Conservation (phyloP, 2,113 vertebrate species). For the Fukomys damarensis region DNA sequence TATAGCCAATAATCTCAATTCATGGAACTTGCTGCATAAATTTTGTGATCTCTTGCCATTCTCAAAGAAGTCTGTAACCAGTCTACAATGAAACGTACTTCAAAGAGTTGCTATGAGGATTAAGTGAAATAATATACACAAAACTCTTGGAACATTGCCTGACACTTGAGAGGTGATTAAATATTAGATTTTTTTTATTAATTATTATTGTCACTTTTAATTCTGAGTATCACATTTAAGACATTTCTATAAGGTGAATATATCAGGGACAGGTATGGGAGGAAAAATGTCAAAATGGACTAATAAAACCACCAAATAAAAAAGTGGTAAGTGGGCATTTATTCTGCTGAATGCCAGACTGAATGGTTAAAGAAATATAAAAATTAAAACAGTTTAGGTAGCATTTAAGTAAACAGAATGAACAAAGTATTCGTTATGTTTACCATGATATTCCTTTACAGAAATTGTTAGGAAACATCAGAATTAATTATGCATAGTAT, state of each 20-base stretch:
- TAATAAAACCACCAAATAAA: neutral
- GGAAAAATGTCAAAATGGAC: neutral
- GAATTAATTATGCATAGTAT: neutral
- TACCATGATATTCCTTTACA: neutral
- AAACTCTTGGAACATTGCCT: neutral
- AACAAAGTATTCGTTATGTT: neutral
- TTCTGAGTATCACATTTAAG: neutral
- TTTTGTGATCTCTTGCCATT: neutral
- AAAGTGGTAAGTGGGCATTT: neutral
- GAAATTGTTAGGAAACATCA: conserved; percentile 3
- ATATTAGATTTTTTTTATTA: neutral
- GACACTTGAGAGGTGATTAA: neutral
- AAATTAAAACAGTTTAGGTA: neutral
- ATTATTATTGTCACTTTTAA: neutral
- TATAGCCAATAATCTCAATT: neutral
- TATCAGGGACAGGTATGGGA: neutral
- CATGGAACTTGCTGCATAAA: neutral
- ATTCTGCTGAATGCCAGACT: neutral
- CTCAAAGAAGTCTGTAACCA: neutral
- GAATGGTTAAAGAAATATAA: neutral
- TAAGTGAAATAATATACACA: neutral
- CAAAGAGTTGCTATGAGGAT: neutral
- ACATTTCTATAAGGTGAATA: neutral
- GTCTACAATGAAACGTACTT: neutral
- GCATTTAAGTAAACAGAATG: neutral